phyloP scores from a whole-genome alignment of 2,888 invertebrate genomes.

The Augiades crinisus region DNA sequence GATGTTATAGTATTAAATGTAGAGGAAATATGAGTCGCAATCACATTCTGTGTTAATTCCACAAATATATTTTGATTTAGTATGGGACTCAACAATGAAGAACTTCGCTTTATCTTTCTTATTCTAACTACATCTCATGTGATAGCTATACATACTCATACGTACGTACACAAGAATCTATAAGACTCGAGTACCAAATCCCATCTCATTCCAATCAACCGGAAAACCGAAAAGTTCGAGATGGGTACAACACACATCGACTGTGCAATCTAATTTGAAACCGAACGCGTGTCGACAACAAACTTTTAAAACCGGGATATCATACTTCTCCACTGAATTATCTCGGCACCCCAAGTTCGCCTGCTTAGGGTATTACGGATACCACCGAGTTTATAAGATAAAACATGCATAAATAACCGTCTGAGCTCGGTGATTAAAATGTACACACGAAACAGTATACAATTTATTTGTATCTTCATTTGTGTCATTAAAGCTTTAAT shows the following conservation, averaged over 20 bases:
- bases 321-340: constrained; percentile 5
- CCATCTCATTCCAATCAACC: constrained; percentile 19
- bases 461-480: too few relatives aligned
- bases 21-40: too few relatives aligned
- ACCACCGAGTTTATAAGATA: too few relatives aligned
- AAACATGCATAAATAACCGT: too few relatives aligned
- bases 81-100: too few relatives aligned
- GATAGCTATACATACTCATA: not conserved
- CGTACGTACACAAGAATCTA: not conserved
- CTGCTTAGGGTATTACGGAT: not conserved
- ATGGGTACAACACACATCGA: constrained; percentile 1
- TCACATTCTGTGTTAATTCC: too few relatives aligned
- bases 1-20: too few relatives aligned
- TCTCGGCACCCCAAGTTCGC: not conserved
- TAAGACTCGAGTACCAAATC: not conserved
- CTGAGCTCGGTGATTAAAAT: too few relatives aligned
- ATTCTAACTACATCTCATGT: not conserved
- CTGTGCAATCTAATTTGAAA: constrained; percentile 16
- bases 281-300: not conserved
- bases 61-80: too few relatives aligned
- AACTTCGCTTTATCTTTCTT: too few relatives aligned
- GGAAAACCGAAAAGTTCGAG: constrained; percentile 19
- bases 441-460: too few relatives aligned
- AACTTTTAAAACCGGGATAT: constrained; percentile 12
- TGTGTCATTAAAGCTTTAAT: too few relatives aligned